Conservation (phyloP, 2,113 vertebrate genomes). For the Paraplagusia blochii region DNA sequence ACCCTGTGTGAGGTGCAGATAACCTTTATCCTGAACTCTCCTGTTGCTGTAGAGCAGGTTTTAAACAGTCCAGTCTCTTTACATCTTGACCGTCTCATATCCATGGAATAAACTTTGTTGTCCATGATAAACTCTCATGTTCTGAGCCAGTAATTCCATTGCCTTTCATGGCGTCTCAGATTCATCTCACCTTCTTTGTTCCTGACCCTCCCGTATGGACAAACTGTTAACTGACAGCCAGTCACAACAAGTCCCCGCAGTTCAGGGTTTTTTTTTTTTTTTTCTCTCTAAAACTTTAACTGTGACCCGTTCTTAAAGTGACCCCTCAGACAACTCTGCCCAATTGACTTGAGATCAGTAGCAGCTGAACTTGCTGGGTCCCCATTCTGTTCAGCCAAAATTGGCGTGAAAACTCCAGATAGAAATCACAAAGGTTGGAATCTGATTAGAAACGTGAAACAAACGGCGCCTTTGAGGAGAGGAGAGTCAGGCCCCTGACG, state of each 20-base stretch:
- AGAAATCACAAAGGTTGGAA: constrained; percentile 63
- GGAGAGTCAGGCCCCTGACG: constrained; percentile 41
- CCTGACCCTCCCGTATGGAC: constrained; percentile 70
- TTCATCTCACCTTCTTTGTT: constrained; percentile 23
- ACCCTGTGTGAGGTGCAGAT: constrained; percentile 63
- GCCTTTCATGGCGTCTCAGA: constrained; percentile 71
- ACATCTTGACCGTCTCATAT: constrained; percentile 58
- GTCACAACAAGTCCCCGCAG: constrained; percentile 76
- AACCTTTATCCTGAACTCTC: constrained; percentile 60
- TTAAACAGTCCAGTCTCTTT: constrained; percentile 68
- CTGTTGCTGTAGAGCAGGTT: constrained; percentile 49
- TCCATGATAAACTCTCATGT: constrained; percentile 65
- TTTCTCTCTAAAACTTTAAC: constrained; percentile 51
- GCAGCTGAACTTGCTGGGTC: constrained; percentile 73
- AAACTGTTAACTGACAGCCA: constrained; percentile 78
- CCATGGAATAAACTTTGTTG: constrained; percentile 57
- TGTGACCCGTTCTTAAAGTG: constrained; percentile 63
- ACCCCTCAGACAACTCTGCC: constrained; percentile 66
- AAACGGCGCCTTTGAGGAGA: constrained; percentile 61
- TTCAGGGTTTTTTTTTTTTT: constrained; percentile 15
- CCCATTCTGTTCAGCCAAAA: constrained; percentile 70
- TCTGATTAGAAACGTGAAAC: constrained; percentile 63
- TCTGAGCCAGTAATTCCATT: constrained; percentile 60
- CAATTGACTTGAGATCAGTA: constrained; percentile 73
- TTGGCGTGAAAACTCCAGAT: constrained; percentile 74